A percentile compares a stretch with the other conserved stretches of the same genome.
phyloP scores from a whole-genome alignment of 2,888 invertebrate genomes.

The Nephrocerus scutellatus region DNA sequence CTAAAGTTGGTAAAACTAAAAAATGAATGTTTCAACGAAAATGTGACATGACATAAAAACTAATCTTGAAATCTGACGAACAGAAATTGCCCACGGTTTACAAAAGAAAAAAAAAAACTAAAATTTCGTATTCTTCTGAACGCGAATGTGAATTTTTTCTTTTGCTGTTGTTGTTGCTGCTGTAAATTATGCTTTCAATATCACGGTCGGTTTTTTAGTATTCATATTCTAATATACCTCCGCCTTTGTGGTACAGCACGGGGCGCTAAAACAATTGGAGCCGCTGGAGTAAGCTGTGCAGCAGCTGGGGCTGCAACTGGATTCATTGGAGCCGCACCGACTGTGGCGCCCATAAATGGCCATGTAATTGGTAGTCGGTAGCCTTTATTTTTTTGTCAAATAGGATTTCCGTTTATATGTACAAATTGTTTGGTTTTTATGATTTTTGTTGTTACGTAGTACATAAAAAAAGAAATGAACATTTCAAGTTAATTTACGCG shows the following conservation, averaged over 20 bases:
- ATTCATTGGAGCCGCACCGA: slow-evolving; percentile 50
- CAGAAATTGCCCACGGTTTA: neutral
- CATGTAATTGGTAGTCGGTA: slow-evolving; percentile 71
- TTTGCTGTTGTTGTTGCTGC: slow-evolving; percentile 15
- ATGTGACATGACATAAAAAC: too few species aligned
- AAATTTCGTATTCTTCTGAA: neutral
- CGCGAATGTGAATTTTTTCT: slow-evolving; percentile 2
- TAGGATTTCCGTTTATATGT: slow-evolving; percentile 13
- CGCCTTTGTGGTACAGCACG: slow-evolving; percentile 65
- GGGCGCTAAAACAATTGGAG: slow-evolving; percentile 61
- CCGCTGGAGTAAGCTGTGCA: slow-evolving; percentile 52
- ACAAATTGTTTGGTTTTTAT: slow-evolving; percentile 11
- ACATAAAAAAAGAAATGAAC: too few species aligned
- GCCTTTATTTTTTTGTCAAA: slow-evolving; percentile 49
- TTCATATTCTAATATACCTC: slow-evolving; percentile 52
- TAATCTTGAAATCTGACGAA: neutral
- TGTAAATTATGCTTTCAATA: slow-evolving; percentile 12
- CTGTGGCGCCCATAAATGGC: slow-evolving; percentile 60
- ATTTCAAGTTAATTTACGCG: too few species aligned
- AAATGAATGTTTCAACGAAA: too few species aligned
- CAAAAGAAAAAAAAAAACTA: neutral
- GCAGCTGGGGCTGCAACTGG: slow-evolving; percentile 43
- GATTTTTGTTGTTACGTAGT: too few species aligned
- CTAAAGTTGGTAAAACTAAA: too few species aligned
- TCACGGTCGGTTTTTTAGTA: slow-evolving; percentile 14